Evolutionary conservation across 2,113 vertebrate genomes (phyloP), one percentile per base, ranked within the genome.

Genomic region (Solea solea): DNA sequence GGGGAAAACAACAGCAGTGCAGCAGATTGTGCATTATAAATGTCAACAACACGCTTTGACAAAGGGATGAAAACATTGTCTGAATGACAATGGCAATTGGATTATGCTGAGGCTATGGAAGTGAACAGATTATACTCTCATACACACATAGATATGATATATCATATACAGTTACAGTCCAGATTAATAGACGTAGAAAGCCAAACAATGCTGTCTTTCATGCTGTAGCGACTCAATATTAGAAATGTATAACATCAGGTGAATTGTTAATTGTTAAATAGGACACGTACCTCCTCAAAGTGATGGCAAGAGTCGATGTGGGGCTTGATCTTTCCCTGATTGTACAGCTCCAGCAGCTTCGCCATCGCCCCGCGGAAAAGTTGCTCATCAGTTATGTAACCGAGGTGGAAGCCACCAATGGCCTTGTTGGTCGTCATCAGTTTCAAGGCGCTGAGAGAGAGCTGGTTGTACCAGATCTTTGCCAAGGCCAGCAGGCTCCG

Each of bases 391-490:
- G 85, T 60, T 79, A 97, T 71, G 63, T 90, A 85, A 25, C 95
- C 94, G 75, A 98, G 89, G 64, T 97, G 81, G 86, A 94, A 97
- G 78, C 96, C 96, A 5, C 95, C 92, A 63, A 98, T 89, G 0
- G 95, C 93, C 54, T 96, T 96, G 88, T 97, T 97, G 67, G 94
- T 78, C 16, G 92, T 92, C 27, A 97, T 93, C 72, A 98, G 94
- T 82, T 96, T 95, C 88, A 95, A 66, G 12, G 94, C 90, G 8
- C 70, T 94, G 88, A 97, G 94, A 0, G 92, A 95, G 84, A 98
- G 95, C 91, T 97, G 96, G 90, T 97, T 94, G 94, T 96, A 97
- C 96, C 96, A 98, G 2, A 93, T 94, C 87, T 95, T 96, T 0
- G 96, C 96, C 85, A 97, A 57, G n/a, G 94, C 94, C 89, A 97